Evolutionary conservation across 2,888 invertebrate genomes (phyloP).

Genomic region (Chymomyza caudatula): DNA sequence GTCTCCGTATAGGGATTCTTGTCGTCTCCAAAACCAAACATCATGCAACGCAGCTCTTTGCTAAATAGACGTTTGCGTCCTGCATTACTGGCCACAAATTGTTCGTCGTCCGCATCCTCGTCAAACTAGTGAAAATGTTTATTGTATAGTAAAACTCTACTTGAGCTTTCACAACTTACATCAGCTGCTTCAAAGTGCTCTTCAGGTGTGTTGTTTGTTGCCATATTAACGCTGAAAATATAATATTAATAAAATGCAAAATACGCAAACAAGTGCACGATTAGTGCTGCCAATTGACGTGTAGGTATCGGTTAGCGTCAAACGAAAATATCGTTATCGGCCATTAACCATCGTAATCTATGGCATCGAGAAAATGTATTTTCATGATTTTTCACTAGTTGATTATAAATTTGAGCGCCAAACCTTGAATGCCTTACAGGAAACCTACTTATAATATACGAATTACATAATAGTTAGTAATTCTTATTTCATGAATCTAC

Average conservation of each 20-base stretch:
- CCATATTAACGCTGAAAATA: conserved; percentile 39
- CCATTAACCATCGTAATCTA: background rate
- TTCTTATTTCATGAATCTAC: no score
- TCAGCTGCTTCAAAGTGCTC: conserved; percentile 73
- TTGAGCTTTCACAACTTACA: conserved; percentile 57
- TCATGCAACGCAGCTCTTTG: conserved; percentile 97
- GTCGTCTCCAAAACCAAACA: conserved; percentile 99
- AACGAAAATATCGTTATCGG: background rate
- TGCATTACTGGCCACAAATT: conserved; percentile 83
- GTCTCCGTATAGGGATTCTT: conserved; percentile 99
- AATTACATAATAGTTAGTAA: no score
- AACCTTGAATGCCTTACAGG: no score
- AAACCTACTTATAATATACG: no score
- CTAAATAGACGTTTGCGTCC: conserved; percentile 92
- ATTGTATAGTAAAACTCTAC: no score
- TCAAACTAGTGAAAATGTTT: conserved; percentile 64
- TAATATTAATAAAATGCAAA: background rate
- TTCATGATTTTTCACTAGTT: background rate
- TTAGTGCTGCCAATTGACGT: background rate
- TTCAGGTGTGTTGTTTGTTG: conserved; percentile 54
- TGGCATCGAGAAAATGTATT: background rate
- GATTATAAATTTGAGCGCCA: background rate
- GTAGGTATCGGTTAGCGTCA: background rate
- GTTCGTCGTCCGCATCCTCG: conserved; percentile 83
- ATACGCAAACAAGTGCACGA: background rate